Evolutionary conservation across 1,140 invertebrate genomes (phyloP), one percentile per base, ranked within the genome.

Genomic region (Aethina tumida): DNA sequence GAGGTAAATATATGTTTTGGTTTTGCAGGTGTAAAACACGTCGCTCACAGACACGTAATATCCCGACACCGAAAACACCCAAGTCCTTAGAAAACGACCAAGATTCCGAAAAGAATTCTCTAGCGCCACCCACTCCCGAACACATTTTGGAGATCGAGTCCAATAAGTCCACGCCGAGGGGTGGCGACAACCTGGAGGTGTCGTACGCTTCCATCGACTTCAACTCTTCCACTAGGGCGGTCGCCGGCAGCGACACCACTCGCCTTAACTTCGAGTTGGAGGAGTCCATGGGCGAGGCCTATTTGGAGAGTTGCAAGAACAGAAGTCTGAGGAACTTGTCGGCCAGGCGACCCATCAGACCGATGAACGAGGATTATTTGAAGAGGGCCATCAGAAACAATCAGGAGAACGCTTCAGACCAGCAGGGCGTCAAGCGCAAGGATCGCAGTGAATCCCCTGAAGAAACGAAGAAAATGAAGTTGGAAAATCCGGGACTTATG

Each of bases 61-160:
- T 60, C 7, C 57, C 60, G 2, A 60, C 58, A 10, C 58, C 59
- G 29, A 62, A 57, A 41, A 59, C 59, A 5, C 60, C 58, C 6
- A 59, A 56, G 48, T 35, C 37, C 12, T 13, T 45, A 7, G 38
- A 48, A n/a, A 39, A 49, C 8, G 38, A 48, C 8, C 10, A 24
- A 9, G 37, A 39, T 10, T 38, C 35, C 1, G 42, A 40, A 14
- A 27, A 39, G 27, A 16, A 13, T 21, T 26, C 10, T 20, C n/a
- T n/a, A n/a, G n/a, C n/a, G 12, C 33, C 41, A 22, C 28, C 10
- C 22, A 25, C 4, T 7, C 20, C 26, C 24, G 5, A 2, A 35
- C 6, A 20, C 14, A 18, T 34, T n/a, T 25, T 24, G 5, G 40
- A 41, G 9, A 38, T 19, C 14, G 37, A 39, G 4, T 24, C 37